phyloP scores from a whole-genome alignment of 2,888 invertebrate species.

The Chloromyia formosa region DNA sequence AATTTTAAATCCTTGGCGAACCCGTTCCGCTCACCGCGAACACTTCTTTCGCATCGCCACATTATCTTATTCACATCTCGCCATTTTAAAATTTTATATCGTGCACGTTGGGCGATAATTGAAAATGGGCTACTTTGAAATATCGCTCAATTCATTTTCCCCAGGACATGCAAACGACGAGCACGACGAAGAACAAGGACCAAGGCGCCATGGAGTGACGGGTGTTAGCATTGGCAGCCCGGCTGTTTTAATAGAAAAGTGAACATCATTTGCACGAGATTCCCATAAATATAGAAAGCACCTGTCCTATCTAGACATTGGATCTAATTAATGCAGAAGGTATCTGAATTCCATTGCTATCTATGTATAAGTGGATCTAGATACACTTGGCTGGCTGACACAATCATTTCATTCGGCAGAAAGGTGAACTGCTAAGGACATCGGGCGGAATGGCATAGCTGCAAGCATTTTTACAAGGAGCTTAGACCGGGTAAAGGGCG shows the following conservation, averaged over 20 bases:
- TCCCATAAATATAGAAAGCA: conserved; percentile 46
- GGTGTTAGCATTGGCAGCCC: not conserved
- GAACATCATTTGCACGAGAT: conserved; percentile 48
- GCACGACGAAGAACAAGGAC: not conserved
- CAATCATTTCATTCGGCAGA: conserved; percentile 12
- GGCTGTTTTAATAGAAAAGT: conserved; percentile 41
- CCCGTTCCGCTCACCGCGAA: not conserved
- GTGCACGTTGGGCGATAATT: conserved; percentile 16
- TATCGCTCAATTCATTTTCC: conserved; percentile 32
- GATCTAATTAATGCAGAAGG: conserved; percentile 44
- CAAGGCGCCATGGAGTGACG: not conserved
- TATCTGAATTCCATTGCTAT: conserved; percentile 21
- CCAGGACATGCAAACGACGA: not conserved
- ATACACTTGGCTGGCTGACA: conserved; percentile 10
- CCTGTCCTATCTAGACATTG: conserved; percentile 44
- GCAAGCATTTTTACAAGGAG: conserved; percentile 8
- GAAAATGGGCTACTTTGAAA: conserved; percentile 33
- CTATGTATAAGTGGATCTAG: no score
- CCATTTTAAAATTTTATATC: conserved; percentile 18
- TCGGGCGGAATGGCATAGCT: not conserved
- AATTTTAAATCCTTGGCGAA: not conserved
- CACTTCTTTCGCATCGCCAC: not conserved
- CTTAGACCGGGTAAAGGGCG: not conserved
- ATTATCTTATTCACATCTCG: conserved; percentile 10
- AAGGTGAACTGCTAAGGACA: not conserved